phyloP scores from a whole-genome alignment of 2,113 vertebrate species.

The Prunella fulvescens region DNA sequence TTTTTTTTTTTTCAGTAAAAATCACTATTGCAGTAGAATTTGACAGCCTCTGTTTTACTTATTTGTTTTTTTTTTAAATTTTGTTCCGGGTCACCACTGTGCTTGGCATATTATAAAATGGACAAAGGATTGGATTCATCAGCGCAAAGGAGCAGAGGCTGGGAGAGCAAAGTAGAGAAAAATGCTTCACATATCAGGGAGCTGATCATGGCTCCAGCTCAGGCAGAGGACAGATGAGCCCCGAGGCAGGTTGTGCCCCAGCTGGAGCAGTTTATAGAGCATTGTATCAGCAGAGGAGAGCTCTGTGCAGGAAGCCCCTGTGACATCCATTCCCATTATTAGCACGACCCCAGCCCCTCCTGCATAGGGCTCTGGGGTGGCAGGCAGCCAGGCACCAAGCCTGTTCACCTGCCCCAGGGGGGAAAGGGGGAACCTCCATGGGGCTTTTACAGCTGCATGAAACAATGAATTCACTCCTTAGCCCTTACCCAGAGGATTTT shows the following conservation, averaged over 20 bases:
- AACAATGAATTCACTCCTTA: background rate
- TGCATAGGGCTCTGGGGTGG: background rate
- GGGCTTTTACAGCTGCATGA: background rate
- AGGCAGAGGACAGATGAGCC: background rate
- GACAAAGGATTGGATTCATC: background rate
- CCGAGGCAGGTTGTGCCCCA: background rate
- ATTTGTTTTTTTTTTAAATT: background rate
- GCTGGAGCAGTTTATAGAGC: background rate
- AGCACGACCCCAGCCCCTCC: background rate
- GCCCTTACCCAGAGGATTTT: background rate
- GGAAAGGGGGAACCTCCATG: background rate
- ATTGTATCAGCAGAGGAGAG: background rate
- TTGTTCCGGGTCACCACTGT: background rate
- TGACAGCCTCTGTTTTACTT: background rate
- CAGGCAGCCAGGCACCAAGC: background rate
- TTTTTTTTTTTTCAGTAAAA: background rate
- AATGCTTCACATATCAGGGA: fast-evolving
- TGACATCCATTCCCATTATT: background rate
- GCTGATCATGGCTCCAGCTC: background rate
- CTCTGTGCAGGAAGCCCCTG: background rate
- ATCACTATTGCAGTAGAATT: background rate
- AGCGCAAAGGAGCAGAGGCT: background rate
- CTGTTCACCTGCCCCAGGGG: background rate
- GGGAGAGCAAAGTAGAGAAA: background rate
- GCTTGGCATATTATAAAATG: background rate